Base-by-base conservation (phyloP, 2,113 vertebrate species). In the Cyprinodon tularosa region DNA sequence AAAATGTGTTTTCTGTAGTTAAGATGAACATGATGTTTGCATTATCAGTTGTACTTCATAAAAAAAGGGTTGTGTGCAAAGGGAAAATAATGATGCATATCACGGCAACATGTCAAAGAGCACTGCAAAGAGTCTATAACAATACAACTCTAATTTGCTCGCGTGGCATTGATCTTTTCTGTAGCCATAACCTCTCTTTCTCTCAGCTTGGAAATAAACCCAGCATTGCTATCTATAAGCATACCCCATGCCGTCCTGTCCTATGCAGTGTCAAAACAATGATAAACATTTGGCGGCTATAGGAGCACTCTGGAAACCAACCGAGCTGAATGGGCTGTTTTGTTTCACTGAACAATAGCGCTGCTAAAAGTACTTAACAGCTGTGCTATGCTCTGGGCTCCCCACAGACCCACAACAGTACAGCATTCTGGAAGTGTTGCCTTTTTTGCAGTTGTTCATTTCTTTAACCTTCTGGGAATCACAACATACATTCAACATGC, bases 191-290 rank as follows among this genome's bases (percentile, higher is more conserved):
- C 71, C 36, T 40, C 61, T 38, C 71, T 22, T 36, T 72, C 14
- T 68, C 57, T 76, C 74, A 66, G 53, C 70, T 38, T 2, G 0
- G 50, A 72, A 66, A 72, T 74, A 70, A 20, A 78, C 76, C n/a
- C 60, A 14, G 68, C 72, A 62, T 42, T 0, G 64, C 84, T 88
- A 85, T 89, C 89, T 91, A 92, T 90, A 92, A 77, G 68, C 89
- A 62, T 66, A 88, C 87, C 92, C 88, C 90, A 89, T 90, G 91
- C 91, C 87, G 88, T 88, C 82, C 88, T 81, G 74, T 85, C 80
- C 89, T 91, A 88, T 89, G 85, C 76, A 74, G 84, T 92, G 90
- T 91, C 91, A 94, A 91, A 92, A 93, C 93, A 93, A 93, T 91
- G 90, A 89, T 91, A 91, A 92, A 92, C 90, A 93, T 93, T 92